These are phyloP conservation scores for Euthynnus affinis DNA, from an alignment of 2,797 vertebrate genomes.

Conservation along the genomic window DNA sequence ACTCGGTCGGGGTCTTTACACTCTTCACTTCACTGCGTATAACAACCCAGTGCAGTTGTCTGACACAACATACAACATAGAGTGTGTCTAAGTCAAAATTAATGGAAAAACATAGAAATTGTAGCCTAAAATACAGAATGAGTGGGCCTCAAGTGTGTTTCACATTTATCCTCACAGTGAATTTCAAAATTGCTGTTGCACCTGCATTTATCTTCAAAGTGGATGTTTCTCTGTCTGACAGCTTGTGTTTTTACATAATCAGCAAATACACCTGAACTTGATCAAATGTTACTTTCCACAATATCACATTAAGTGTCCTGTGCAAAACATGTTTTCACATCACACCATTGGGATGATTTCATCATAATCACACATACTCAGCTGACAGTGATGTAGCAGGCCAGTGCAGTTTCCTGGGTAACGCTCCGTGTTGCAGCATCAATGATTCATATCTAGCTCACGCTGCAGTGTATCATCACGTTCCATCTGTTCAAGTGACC, in stretches of 20 bases:
- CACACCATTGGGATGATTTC: slow-evolving; percentile 1
- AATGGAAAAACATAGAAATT: too few relatives aligned
- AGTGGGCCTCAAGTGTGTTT: not conserved
- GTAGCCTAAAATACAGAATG: not conserved
- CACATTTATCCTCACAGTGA: not conserved
- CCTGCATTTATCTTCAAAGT: not conserved
- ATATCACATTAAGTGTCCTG: not conserved
- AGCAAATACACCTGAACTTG: not conserved
- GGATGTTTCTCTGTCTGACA: not conserved
- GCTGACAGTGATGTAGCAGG: slow-evolving; percentile 8
- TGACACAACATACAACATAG: too few relatives aligned
- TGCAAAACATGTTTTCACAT: slow-evolving; percentile 17
- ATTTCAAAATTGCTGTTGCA: not conserved
- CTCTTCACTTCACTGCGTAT: too few relatives aligned
- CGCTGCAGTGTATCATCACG: slow-evolving; percentile 19
- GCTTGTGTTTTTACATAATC: not conserved
- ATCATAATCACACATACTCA: not conserved
- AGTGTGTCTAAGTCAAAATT: not conserved
- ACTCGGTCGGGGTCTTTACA: too few relatives aligned
- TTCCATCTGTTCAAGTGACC: slow-evolving; percentile 37
- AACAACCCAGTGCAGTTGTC: too few relatives aligned
- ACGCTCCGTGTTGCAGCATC: slow-evolving; percentile 31
- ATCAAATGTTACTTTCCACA: slow-evolving; percentile 2
- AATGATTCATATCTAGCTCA: slow-evolving; percentile 41
- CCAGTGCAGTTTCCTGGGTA: slow-evolving; percentile 56